Percentiles rank a stretch among this genome's conserved stretches.
Evolutionary conservation across 2,113 vertebrate species (phyloP).

Genomic region (Scophthalmus maximus): DNA sequence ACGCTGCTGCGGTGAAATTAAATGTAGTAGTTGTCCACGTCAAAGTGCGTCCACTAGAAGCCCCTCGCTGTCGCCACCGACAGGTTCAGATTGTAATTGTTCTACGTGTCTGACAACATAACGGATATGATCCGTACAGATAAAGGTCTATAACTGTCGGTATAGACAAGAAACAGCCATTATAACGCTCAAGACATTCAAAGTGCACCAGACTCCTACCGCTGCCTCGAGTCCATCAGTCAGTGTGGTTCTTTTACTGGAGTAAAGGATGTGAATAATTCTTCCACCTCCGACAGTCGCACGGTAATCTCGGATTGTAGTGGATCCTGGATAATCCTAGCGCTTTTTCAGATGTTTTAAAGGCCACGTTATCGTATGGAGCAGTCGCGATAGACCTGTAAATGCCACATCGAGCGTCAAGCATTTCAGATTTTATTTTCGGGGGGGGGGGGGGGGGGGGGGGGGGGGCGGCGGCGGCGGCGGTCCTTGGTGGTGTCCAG

Average conservation of each 20-base stretch:
- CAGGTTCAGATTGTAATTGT: background rate
- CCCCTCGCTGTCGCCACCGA: background rate
- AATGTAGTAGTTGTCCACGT: background rate
- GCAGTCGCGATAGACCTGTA: background rate
- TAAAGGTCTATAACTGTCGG: too few relatives aligned
- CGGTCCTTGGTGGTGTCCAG: background rate
- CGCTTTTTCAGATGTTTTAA: constrained; percentile 7
- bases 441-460: background rate
- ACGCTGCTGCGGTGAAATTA: background rate
- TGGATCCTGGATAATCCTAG: background rate
- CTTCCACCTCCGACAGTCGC: background rate
- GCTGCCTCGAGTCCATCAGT: background rate
- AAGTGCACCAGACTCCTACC: background rate
- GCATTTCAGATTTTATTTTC: constrained; percentile 1
- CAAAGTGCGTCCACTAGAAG: background rate
- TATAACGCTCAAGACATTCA: background rate
- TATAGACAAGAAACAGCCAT: background rate
- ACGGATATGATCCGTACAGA: background rate
- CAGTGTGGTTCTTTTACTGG: background rate
- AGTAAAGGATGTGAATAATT: background rate
- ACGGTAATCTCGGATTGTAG: background rate
- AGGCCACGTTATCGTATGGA: background rate
- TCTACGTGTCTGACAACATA: background rate
- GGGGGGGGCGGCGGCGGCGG: too few relatives aligned
- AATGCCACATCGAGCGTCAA: background rate